These are phyloP conservation scores for Leucoraja erinaceus DNA, from an alignment of 2,113 vertebrate genomes.

Conservation along the genomic window DNA sequence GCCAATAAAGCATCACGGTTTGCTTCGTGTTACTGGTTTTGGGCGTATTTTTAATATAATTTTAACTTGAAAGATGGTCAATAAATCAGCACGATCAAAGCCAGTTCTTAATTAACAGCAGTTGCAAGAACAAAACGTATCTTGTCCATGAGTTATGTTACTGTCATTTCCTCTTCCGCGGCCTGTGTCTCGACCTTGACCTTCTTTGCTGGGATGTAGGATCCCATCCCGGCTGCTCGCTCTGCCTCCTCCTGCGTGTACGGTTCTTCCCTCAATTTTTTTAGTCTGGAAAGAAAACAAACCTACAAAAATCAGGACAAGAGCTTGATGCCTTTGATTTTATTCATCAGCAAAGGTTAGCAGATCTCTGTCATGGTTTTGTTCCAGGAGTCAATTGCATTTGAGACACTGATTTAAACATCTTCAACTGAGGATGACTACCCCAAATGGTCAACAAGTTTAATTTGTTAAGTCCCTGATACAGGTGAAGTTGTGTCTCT, in stretches of 20 bases:
- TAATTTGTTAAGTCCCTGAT: background rate
- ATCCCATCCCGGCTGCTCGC: slow-evolving; percentile 89
- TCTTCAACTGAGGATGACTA: background rate
- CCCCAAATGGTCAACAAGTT: background rate
- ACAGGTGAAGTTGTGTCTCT: background rate
- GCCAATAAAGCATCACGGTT: background rate
- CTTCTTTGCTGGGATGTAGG: slow-evolving; percentile 68
- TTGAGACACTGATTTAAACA: background rate
- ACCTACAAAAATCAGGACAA: background rate
- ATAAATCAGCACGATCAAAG: background rate
- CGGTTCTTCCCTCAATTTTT: slow-evolving; percentile 75
- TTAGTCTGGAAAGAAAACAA: slow-evolving; percentile 60
- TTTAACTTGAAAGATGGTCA: background rate
- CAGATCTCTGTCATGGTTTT: background rate
- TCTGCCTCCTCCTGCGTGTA: slow-evolving; percentile 91
- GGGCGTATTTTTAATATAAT: background rate
- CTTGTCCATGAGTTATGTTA: background rate
- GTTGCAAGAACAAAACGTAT: background rate
- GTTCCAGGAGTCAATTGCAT: background rate
- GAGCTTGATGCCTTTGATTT: background rate
- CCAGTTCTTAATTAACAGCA: background rate
- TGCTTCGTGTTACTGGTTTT: background rate
- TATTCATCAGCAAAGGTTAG: background rate
- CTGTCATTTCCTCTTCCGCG: slow-evolving; percentile 59
- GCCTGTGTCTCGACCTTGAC: slow-evolving; percentile 75